phyloP scores from a whole-genome alignment of 2,888 invertebrate genomes.

The Neuroscelio doddi region DNA sequence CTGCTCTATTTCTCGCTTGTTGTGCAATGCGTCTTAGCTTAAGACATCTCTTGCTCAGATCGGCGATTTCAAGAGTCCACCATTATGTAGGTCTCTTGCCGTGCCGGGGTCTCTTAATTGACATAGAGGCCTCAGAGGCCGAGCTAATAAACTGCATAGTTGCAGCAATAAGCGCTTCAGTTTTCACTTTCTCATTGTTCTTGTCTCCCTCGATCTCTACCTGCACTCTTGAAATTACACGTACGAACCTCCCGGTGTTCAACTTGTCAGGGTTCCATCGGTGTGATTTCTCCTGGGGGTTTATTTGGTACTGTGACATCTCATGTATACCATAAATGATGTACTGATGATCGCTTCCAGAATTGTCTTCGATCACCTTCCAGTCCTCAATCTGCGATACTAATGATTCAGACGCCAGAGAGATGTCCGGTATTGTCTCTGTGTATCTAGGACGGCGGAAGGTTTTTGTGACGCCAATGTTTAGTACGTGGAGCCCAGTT shows the following conservation, averaged over 20 bases:
- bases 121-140: constrained; percentile 9
- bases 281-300: too few relatives aligned
- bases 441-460: constrained; percentile 29
- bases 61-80: too few relatives aligned
- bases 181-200: too few relatives aligned
- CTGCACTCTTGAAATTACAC: too few relatives aligned
- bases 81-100: neutral
- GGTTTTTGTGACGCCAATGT: constrained; percentile 23
- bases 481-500: constrained; percentile 26
- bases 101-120: neutral
- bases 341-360: constrained; percentile 45
- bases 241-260: too few relatives aligned
- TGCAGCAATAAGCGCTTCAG: neutral
- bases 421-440: constrained; percentile 33
- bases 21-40: neutral
- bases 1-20: constrained; percentile 2
- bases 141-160: neutral
- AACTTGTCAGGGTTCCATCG: too few relatives aligned
- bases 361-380: constrained; percentile 42
- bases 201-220: too few relatives aligned
- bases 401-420: constrained; percentile 25
- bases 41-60: constrained; percentile 7
- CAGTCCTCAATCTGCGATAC: constrained; percentile 21
- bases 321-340: constrained; percentile 19
- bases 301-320: too few relatives aligned